phyloP scores from a whole-genome alignment of 2,888 invertebrate species.

The Xestoiulus laeticollis region DNA sequence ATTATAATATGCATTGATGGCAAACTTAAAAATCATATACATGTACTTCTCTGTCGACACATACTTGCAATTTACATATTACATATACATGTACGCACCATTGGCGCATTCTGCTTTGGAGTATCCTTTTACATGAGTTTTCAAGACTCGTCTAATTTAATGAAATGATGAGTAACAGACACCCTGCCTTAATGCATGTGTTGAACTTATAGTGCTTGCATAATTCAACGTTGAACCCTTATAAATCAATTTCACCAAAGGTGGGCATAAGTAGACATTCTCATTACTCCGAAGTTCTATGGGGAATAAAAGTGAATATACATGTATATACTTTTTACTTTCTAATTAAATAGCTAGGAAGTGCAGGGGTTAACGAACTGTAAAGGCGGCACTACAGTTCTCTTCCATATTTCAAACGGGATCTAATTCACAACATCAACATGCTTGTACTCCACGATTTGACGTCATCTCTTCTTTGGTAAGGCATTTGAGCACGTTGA shows the following conservation, averaged over 20 bases:
- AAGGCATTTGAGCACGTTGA: constrained; percentile 31
- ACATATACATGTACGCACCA: neutral
- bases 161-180: neutral
- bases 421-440: neutral
- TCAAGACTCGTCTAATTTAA: neutral
- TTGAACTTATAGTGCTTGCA: neutral
- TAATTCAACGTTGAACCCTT: neutral
- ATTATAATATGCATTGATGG: no score
- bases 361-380: neutral
- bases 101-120: neutral
- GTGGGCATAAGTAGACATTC: neutral
- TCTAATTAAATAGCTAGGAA: neutral
- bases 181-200: neutral
- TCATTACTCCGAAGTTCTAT: neutral
- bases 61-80: neutral
- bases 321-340: neutral
- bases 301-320: neutral
- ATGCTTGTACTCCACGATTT: neutral
- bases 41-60: neutral
- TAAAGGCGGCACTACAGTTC: neutral
- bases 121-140: neutral
- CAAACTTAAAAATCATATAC: no score
- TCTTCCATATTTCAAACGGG: neutral
- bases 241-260: constrained; percentile 2
- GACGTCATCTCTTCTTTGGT: constrained; percentile 21